phyloP scores from a whole-genome alignment of 2,797 vertebrate species.

The Crax fasciolata region DNA sequence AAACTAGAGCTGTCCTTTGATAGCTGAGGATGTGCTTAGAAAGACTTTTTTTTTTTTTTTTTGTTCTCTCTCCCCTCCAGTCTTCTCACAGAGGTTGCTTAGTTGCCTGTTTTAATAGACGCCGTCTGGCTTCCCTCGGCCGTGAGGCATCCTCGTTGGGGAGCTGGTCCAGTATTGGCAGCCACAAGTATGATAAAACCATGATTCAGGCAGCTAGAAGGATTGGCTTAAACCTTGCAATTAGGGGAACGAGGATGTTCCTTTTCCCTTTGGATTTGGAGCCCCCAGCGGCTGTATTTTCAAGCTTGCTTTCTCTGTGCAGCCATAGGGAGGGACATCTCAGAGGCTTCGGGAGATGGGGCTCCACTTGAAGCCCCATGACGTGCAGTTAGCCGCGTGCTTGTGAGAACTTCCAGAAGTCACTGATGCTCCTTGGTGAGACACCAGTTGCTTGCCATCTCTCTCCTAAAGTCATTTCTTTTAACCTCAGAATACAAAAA shows the following conservation, averaged over 20 bases:
- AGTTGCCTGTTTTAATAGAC: conserved; percentile 2
- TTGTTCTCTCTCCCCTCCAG: accelerated
- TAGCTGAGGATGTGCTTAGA: conserved; percentile 36
- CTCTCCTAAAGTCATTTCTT: neutral
- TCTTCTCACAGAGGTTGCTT: conserved; percentile 2
- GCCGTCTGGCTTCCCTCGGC: conserved; percentile 11
- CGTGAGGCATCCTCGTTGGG: conserved; percentile 33
- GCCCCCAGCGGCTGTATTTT: conserved; percentile 6
- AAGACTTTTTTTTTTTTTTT: neutral
- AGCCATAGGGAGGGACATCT: accelerated
- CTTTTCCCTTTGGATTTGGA: conserved; percentile 26
- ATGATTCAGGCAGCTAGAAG: neutral
- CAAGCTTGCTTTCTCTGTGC: neutral
- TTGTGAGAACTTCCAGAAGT: conserved; percentile 49
- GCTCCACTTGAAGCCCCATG: neutral
- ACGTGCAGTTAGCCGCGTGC: neutral
- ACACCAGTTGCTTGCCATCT: conserved; percentile 44
- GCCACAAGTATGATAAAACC: conserved; percentile 36
- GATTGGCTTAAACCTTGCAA: conserved; percentile 1
- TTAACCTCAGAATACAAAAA: conserved; percentile 36
- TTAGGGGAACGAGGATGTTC: conserved; percentile 9
- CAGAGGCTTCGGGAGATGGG: neutral
- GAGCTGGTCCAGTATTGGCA: conserved; percentile 4
- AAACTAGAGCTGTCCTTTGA: conserved; percentile 54
- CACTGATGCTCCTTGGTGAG: neutral